Base-by-base conservation (phyloP, 2,888 invertebrate genomes). In the Portevinia maculata region DNA sequence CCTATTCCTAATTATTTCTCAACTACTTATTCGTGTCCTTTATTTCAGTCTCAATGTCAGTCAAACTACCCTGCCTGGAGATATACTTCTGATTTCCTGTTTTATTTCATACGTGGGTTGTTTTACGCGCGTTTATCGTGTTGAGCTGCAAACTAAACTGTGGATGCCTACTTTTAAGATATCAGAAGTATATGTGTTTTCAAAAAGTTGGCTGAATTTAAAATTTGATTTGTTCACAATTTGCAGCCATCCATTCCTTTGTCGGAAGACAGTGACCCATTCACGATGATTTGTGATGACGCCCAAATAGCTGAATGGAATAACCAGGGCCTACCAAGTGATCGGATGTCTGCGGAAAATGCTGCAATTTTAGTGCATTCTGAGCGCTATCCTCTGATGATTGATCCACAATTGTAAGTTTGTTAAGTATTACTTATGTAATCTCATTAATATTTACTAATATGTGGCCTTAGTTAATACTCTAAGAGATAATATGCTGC, bases 41-140 rank as follows among this genome's bases (percentile, higher is more conserved):
- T 30, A 4, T 37, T 65, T 62, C 37, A 94, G 94, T 76, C 92
- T 96, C 69, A 94, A 94, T 85, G 92, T 92, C 76, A 94, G 96
- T 9, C 95, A 94, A 24, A 91, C 93, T 21, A 96, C 96, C 78
- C 91, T 98, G 67, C 97, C 98, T 0, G 98, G 98, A 0, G 98
- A 98, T 87, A 95, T 97, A 30, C 91, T 98, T 0, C 90, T 98
- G 24, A 94, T 97, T 32, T 96, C 97, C 0, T 97, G 98, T 9
- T 98, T 98, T 90, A 96, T 98, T 64, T 98, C 98, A 0, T 98
- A 98, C 89, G 96, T 98, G 30, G 98, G 98, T 1, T 97, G 97
- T 88, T 98, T 98, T 90, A 97, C 96, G 28, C 94, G 96, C 83
- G 92, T 93, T 55, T 98, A 98, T 89, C 92, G 98, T 53, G 88